Base-by-base conservation (phyloP, 2,113 vertebrate genomes). In the Burhinus bistriatus region DNA sequence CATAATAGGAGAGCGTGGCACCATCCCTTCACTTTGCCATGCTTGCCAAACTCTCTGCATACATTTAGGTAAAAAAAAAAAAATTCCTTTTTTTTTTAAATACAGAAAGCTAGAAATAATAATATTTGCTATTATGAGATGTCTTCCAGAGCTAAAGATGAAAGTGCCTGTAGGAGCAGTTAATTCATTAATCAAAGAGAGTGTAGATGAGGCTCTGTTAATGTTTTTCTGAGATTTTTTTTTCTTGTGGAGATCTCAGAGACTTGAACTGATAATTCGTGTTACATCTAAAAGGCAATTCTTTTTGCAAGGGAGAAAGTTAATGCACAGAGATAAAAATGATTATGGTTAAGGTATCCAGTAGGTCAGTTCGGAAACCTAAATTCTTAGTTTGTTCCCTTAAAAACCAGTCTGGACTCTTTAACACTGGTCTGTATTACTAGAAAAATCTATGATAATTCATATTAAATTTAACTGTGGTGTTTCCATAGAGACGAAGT, bases 401-500 rank as follows among this genome's bases (percentile, higher is more conserved):
- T 70, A 32, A 58, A 90, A 91, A n/a, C 15, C 23, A 52, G 6
- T 9, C 49, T 80, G 86, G 62, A 40, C 86, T 65, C 15, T 20
- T 38, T 57, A 22, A 47, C 30, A 22, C 15, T 92, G 32, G 20
- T 59, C 61, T 81, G 61, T 21, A 25, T 44, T 44, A 36, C 59
- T 14, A 71, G 42, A 71, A 72, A 61, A 72, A 82, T 47, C 83
- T 68, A 11, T 70, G 75, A 59, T 75, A 76, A 95, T 91, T 82
- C 40, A 23, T 62, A 84, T 87, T 52, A 72, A 95, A 89, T 89
- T 78, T 87, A 84, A 92, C 83, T 47, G 77, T 22, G 8, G 44
- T 13, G 91, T 97, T 96, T 93, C 93, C 90, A 94, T 96, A 96
- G 95, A n/a, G 71, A 97, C 94, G 20, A 30, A 80, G 88, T 90